A percentile compares a stretch with the other conserved stretches of the same genome.
Conservation (phyloP, 2,113 vertebrate genomes). For the Panthera leo region DNA sequence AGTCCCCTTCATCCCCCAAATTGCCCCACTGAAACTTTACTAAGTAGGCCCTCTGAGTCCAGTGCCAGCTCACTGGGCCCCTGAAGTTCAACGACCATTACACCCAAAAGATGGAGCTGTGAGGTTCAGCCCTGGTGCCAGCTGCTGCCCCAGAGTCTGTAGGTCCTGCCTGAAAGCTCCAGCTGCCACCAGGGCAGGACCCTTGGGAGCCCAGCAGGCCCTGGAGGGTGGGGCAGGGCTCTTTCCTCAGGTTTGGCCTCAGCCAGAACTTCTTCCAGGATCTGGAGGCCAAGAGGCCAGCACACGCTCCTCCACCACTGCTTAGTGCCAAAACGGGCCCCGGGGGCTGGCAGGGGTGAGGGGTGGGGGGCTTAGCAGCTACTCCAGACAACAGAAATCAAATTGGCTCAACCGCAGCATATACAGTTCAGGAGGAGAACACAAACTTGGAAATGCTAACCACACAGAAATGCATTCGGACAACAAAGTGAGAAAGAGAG, state of each 20-base stretch:
- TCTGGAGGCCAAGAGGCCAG: neutral
- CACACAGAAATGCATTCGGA: conserved; percentile 96
- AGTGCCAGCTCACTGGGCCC: neutral
- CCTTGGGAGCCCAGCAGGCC: neutral
- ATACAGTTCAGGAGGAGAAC: conserved; percentile 88
- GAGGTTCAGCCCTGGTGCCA: neutral
- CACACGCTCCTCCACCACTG: neutral
- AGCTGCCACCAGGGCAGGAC: neutral
- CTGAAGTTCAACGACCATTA: neutral
- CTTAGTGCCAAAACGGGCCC: neutral
- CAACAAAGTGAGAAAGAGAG: conserved; percentile 82
- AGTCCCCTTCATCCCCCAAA: neutral
- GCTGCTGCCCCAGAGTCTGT: neutral
- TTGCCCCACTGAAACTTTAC: neutral
- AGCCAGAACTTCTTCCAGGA: conserved; percentile 2
- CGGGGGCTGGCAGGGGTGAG: conserved; percentile 16
- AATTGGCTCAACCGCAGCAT: conserved; percentile 67
- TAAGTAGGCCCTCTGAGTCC: neutral
- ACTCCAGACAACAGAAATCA: conserved; percentile 68
- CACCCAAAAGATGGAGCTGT: neutral
- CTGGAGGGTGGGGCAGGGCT: neutral
- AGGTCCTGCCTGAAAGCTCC: neutral
- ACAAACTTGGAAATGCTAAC: conserved; percentile 87
- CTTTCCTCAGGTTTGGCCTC: neutral
- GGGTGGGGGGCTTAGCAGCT: conserved; percentile 6